Evolutionary conservation across 2,113 vertebrate genomes (phyloP), one percentile per base, ranked within the genome.

Genomic region (Melospiza melodia): DNA sequence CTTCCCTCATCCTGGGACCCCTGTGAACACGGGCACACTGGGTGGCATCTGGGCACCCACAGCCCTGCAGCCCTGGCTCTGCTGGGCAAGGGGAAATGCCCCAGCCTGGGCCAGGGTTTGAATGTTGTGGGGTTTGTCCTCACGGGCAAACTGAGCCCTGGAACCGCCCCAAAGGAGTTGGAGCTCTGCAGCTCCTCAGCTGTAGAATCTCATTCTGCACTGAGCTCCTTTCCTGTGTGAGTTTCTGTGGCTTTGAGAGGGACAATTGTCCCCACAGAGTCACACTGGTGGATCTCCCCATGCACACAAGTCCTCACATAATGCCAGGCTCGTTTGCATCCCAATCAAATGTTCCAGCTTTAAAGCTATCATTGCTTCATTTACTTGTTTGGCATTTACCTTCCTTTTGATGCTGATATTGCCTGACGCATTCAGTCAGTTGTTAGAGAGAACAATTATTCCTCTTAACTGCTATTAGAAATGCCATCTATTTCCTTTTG

Each of bases 361-460:
- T 74, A 71, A 86, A 93, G 49, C 68, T 46, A 77, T 79, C 22
- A 9, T 90, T 81, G 73, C 95, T 95, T 90, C 94, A 92, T 95
- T 95, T 90, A n/a, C 78, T 85, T 89, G 68, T 90, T 84, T 90
- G 94, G 87, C 52, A 85, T 83, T 95, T 84, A 35, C 88, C 93
- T 93, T 81, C 71, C 37, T 43, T 89, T 90, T 82, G 89, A 94
- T 52, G 91, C 76, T 97, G 92, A 96, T 92, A 77, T 89, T 72
- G 65, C 94, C 89, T 93, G 97, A 96, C 90, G 62, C 58, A 71
- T 86, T 95, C 90, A 93, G 49, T 96, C 95, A 94, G 46, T 97
- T 94, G 93, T 97, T 93, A 92, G 90, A 85, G 86, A 75, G 87
- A 97, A 96, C 95, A 95, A 94, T 94, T 95, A 93, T 72, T 95